phyloP scores from a whole-genome alignment of 2,888 invertebrate species.

The Thera obeliscata region DNA sequence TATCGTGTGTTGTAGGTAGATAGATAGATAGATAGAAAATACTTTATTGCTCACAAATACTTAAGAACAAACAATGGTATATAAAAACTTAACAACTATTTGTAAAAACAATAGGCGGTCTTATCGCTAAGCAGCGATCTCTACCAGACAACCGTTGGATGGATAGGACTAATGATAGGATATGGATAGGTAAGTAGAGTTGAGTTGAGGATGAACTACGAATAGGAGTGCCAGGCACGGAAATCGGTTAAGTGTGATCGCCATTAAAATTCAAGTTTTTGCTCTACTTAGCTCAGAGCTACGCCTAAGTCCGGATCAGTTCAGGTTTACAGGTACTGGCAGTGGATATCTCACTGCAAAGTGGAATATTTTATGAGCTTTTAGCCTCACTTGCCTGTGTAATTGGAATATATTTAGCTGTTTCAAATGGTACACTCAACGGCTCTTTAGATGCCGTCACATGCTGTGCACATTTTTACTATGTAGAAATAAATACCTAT shows the following conservation, averaged over 20 bases:
- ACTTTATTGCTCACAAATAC: no score
- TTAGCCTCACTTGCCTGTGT: slow-evolving; percentile 6
- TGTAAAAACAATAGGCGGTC: no score
- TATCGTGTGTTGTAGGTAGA: no score
- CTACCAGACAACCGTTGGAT: no score
- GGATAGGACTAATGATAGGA: no score
- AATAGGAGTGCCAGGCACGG: background rate
- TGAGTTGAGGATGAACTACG: background rate
- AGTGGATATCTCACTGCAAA: slow-evolving; percentile 29
- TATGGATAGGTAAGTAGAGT: background rate
- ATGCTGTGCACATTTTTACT: no score
- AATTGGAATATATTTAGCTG: slow-evolving; percentile 16
- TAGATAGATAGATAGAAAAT: no score
- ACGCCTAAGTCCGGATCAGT: slow-evolving; percentile 34
- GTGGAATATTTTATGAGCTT: slow-evolving; percentile 23
- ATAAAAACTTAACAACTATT: no score
- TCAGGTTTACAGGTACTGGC: slow-evolving; percentile 31
- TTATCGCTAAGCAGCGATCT: no score
- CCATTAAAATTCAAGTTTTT: slow-evolving; percentile 51
- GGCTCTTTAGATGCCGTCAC: background rate
- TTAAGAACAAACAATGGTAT: no score
- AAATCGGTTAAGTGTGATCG: slow-evolving; percentile 44
- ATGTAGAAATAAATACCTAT: no score
- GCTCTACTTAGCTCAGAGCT: slow-evolving; percentile 42
- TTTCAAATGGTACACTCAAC: background rate